These are phyloP conservation scores for Perodicticus potto DNA, from an alignment of 2,797 vertebrate genomes.

Conservation along the genomic window DNA sequence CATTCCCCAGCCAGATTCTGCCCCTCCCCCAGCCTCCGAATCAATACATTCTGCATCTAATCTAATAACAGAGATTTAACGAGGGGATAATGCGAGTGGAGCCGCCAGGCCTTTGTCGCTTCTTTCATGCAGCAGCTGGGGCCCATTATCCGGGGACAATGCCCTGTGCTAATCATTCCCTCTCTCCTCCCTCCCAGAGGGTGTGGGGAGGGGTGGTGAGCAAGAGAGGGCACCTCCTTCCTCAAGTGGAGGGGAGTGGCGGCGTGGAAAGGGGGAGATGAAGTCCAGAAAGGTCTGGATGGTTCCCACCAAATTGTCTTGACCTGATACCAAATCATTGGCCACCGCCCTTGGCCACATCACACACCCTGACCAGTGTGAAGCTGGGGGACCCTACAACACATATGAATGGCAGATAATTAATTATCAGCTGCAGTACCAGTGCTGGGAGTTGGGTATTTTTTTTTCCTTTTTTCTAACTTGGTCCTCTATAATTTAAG, in stretches of 20 bases:
- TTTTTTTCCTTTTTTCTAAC: constrained; percentile 29
- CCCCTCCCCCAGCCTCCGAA: constrained; percentile 72
- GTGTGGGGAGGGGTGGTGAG: constrained; percentile 6
- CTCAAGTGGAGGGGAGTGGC: not conserved
- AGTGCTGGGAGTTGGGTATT: not conserved
- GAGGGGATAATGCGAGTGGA: constrained; percentile 89
- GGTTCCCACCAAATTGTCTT: not conserved
- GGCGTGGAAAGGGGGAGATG: not conserved
- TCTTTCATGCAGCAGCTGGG: constrained; percentile 85
- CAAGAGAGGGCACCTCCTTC: constrained; percentile 57
- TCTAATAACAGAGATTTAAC: constrained; percentile 91
- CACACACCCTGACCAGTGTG: not conserved
- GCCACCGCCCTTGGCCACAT: not conserved
- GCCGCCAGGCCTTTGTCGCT: constrained; percentile 86
- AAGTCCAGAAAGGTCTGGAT: not conserved
- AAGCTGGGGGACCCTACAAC: not conserved
- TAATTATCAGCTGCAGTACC: constrained; percentile 63
- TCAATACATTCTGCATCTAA: constrained; percentile 90
- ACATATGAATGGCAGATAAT: constrained; percentile 46
- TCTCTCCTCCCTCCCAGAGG: constrained; percentile 39
- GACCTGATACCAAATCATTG: not conserved
- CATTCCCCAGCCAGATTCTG: constrained; percentile 71
- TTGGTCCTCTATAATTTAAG: constrained; percentile 75
- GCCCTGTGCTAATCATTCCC: constrained; percentile 76
- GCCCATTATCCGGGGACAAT: constrained; percentile 84